These are phyloP conservation scores for Tretioscincus oriximinensis DNA, from an alignment of 2,113 vertebrate genomes.

Conservation along the genomic window DNA sequence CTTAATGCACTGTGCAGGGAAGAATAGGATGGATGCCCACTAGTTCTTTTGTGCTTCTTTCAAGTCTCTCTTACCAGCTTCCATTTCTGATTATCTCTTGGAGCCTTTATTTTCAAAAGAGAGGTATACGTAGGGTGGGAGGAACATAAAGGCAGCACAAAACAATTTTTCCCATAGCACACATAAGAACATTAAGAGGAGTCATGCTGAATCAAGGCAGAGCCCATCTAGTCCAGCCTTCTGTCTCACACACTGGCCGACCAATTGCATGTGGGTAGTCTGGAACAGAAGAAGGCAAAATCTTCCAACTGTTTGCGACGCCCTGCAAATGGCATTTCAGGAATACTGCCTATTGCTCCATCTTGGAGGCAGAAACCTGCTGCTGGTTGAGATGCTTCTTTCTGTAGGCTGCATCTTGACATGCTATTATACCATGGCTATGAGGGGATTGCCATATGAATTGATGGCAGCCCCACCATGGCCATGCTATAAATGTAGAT, in stretches of 20 bases:
- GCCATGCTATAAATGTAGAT: too few species aligned
- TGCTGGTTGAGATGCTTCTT: too few species aligned
- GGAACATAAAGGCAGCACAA: background rate
- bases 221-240: too few species aligned
- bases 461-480: too few species aligned
- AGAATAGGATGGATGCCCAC: slow-evolving; percentile 42
- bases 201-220: too few species aligned
- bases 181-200: background rate
- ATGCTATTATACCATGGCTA: background rate
- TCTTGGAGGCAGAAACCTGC: background rate
- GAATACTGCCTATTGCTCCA: too few species aligned
- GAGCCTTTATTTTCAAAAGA: background rate
- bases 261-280: too few species aligned
- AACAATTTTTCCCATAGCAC: background rate
- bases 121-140: background rate
- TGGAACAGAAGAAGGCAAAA: too few species aligned
- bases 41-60: slow-evolving; percentile 48
- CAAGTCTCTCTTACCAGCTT: slow-evolving; percentile 47
- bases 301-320: too few species aligned
- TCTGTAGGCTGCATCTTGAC: background rate
- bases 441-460: too few species aligned
- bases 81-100: slow-evolving; percentile 12
- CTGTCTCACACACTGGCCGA: too few species aligned
- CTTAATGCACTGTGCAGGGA: slow-evolving; percentile 51
- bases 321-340: too few species aligned